Conservation (phyloP, 2,797 vertebrate genomes). For the Ctenochaetus hawaiiensis region DNA sequence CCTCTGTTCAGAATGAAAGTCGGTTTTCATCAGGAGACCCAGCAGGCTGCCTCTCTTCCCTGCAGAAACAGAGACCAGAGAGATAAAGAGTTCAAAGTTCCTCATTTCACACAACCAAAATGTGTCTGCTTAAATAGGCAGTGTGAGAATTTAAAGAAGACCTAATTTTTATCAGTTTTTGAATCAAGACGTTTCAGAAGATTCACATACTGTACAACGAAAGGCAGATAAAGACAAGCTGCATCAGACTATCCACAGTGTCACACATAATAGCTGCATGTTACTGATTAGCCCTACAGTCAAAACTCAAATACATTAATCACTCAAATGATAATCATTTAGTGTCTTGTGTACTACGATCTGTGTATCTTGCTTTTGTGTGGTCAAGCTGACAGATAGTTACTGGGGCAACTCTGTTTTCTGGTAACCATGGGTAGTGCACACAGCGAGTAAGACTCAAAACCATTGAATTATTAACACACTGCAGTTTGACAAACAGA, state of each 20-base stretch:
- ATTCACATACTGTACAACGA: slow-evolving; percentile 10
- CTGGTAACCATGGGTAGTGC: slow-evolving; percentile 51
- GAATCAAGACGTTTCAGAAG: background rate
- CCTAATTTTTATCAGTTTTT: slow-evolving; percentile 12
- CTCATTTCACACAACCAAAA: background rate
- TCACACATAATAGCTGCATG: slow-evolving; percentile 5
- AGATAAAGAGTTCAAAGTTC: slow-evolving; percentile 26
- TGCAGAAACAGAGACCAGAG: slow-evolving; percentile 8
- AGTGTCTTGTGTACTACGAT: slow-evolving; percentile 27
- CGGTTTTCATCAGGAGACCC: slow-evolving; percentile 23
- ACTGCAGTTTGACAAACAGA: slow-evolving; percentile 67
- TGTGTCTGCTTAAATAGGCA: slow-evolving; percentile 11
- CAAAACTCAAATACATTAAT: slow-evolving; percentile 52
- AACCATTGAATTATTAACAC: slow-evolving; percentile 75
- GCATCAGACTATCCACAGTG: background rate
- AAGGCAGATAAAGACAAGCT: slow-evolving; percentile 36
- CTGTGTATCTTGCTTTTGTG: slow-evolving; percentile 48
- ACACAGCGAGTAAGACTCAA: slow-evolving; percentile 40
- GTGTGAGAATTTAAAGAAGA: background rate
- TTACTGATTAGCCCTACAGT: slow-evolving; percentile 37
- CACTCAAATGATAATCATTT: slow-evolving; percentile 30
- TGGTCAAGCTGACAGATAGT: slow-evolving; percentile 51
- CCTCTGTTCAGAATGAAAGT: slow-evolving; percentile 22
- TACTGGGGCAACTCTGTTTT: slow-evolving; percentile 69
- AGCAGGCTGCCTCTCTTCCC: slow-evolving; percentile 10